Evolutionary conservation across 2,113 vertebrate genomes (phyloP).

Genomic region (Cyphomyrus discorhynchus): DNA sequence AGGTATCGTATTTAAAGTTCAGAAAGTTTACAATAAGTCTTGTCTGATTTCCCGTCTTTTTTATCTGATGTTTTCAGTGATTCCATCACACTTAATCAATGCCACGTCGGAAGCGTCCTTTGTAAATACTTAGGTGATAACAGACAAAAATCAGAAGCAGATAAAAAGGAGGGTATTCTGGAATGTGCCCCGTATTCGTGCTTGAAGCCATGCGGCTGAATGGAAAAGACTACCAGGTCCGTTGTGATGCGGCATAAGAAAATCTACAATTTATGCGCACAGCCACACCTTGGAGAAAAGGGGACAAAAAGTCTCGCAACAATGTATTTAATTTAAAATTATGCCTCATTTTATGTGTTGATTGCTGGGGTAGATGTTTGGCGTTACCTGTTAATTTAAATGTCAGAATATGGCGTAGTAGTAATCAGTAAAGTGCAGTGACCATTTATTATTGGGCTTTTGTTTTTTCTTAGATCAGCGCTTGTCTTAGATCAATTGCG

Average conservation of each 20-base stretch:
- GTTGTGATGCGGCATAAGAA: not conserved
- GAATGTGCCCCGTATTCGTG: conserved; percentile 36
- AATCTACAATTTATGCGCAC: not conserved
- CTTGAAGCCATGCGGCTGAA: conserved; percentile 2
- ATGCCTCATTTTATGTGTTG: not conserved
- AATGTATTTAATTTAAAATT: not conserved
- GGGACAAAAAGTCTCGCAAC: not conserved
- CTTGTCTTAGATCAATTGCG: not conserved
- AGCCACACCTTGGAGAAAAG: not conserved
- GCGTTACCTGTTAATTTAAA: not conserved
- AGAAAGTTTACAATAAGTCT: conserved; percentile 19
- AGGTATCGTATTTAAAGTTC: conserved; percentile 10
- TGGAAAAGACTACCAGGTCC: not conserved
- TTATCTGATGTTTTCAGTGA: conserved; percentile 52
- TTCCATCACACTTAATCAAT: conserved; percentile 54
- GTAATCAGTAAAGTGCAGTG: not conserved
- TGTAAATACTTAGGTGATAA: conserved; percentile 64
- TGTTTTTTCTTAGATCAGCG: not conserved
- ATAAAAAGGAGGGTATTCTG: conserved; percentile 48
- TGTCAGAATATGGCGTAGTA: not conserved
- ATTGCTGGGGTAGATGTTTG: not conserved
- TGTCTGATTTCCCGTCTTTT: conserved; percentile 23
- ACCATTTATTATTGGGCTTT: not conserved
- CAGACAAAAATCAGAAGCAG: conserved; percentile 61
- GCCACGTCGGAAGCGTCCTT: conserved; percentile 62